A percentile compares a stretch with the other conserved stretches of the same genome.
These are phyloP conservation scores for Microcebus tavaratra DNA, from an alignment of 2,113 vertebrate species.

Conservation along the genomic window DNA sequence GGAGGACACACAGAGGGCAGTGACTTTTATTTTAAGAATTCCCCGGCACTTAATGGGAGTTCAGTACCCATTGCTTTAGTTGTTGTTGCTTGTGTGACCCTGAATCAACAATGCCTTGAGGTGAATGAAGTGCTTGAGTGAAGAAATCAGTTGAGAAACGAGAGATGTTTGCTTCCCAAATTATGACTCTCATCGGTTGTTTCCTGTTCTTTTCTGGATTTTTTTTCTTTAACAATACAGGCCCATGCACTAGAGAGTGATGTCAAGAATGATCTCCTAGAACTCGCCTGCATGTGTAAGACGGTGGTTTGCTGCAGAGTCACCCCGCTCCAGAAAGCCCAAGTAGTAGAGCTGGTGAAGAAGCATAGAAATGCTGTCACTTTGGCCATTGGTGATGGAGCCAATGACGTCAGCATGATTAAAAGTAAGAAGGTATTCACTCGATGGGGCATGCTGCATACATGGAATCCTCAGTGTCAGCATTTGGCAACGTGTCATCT, in stretches of 20 bases:
- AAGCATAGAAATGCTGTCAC: constrained; percentile 85
- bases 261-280: constrained; percentile 85
- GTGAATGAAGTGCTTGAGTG: background rate
- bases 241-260: constrained; percentile 86
- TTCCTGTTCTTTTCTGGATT: background rate
- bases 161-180: background rate
- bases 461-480: background rate
- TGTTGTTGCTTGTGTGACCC: background rate
- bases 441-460: background rate
- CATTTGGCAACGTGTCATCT: background rate
- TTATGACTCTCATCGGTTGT: background rate
- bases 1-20: background rate
- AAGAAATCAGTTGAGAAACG: background rate
- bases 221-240: constrained; percentile 70
- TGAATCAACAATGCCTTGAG: background rate
- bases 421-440: constrained; percentile 83
- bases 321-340: constrained; percentile 89
- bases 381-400: constrained; percentile 88
- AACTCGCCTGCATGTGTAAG: constrained; percentile 88
- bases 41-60: background rate
- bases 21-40: constrained; percentile 8
- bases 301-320: constrained; percentile 89
- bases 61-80: background rate
- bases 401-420: constrained; percentile 93
- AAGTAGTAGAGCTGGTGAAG: constrained; percentile 90